Evolutionary conservation across 2,113 vertebrate species (phyloP), one percentile per base, ranked within the genome.

Genomic region (Labeo catla): DNA sequence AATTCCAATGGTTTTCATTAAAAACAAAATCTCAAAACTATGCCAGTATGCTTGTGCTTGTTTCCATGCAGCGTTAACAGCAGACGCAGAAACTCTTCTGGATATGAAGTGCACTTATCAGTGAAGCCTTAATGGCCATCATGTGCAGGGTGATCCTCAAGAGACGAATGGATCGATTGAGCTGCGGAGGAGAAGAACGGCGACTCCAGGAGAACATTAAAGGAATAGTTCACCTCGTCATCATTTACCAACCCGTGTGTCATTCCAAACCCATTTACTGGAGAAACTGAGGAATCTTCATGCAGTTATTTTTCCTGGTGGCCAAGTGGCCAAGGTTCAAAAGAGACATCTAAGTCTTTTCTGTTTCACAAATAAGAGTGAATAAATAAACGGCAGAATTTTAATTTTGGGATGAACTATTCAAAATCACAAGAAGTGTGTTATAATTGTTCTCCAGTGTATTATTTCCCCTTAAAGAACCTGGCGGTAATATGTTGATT

Each of bases 121-220:
- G 19, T 84, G 11, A 77, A 50, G 73, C 16, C n/a, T 76, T 52
- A 89, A 92, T 87, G 86, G 92, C 88, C 87, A 90, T 90, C 88
- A 92, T 86, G 2, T 88, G 84, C 89, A 85, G 86, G 85, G 81
- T 81, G 76, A 84, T 86, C 88, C 90, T 74, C 54, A 5, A 76
- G 89, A 91, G 90, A 87, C 76, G 16, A 76, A 66, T 5, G 5
- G 90, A 94, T 94, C 87, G 92, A 94, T 93, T 87, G 84, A 70
- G 82, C 89, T 91, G 91, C 91, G 92, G 91, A 91, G 91, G 89
- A 92, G 90, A 91, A 90, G 90, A 88, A 66, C 16, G 9, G 52
- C 79, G 50, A 90, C 84, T 80, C 54, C 6, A 49, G 79, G 15
- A 47, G 28, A 81, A 47, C 59, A 63, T 80, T 43, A 61, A 79